Evolutionary conservation across 2,888 invertebrate species (phyloP), one percentile per base, ranked within the genome.

Genomic region (Heliothis peltigera): DNA sequence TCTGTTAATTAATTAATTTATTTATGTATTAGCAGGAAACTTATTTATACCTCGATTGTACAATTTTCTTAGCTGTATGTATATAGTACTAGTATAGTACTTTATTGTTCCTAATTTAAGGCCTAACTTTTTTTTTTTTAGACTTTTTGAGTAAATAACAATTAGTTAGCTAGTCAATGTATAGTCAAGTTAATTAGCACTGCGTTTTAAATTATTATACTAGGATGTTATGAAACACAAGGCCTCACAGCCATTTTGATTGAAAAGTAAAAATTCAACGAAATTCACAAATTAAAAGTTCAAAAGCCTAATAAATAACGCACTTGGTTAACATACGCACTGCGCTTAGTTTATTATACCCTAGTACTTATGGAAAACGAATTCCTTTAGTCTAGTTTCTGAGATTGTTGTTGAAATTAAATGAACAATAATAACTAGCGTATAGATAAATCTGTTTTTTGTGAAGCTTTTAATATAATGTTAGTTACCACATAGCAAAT

Each of bases 291-390:
- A 39, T 28, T 53, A 22, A 54, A 61, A 75, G 76, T 79, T 74
- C 81, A 80, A 82, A 48, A 68, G 77, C 74, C 71, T 77, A 80
- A 76, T 56, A 17, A 39, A 49, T n/a, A 8, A 63, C 25, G 77
- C 78, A 81, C 78, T 55, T 70, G 59, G 71, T 81, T 79, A 71
- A 71, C 54, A 25, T 55, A 67, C 49, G 74, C 77, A 79, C 80
- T 60, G 49, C 32, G 5, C 47, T 56, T 47, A 19, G 28, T 71
- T 62, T 64, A 62, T 68, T 51, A 48, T 2, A 0, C 63, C 49
- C 55, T 74, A 77, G 61, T 63, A 59, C 51, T 52, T 46, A 35
- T 4, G 35, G 12, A 44, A n/a, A 44, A n/a, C 43, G 12, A 48
- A 17, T 19, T 15, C 39, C 17, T 32, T 52, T 18, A 10, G 17